These are phyloP conservation scores for Carassius auratus DNA, from an alignment of 2,113 vertebrate genomes.

Conservation along the genomic window DNA sequence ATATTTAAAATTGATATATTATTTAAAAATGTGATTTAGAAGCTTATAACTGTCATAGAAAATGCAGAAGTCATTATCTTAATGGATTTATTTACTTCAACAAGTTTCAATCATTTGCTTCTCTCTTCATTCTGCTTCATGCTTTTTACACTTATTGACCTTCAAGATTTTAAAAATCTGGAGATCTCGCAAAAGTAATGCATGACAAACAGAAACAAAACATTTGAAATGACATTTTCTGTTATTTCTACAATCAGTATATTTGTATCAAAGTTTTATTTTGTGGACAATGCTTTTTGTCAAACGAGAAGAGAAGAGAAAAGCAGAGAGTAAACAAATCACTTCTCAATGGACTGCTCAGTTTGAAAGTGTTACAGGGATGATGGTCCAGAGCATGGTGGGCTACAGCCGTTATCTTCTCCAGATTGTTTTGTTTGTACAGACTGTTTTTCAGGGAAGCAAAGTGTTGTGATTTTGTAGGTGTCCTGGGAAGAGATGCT, in stretches of 20 bases:
- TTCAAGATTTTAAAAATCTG: neutral
- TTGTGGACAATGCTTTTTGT: neutral
- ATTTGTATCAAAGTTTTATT: slow-evolving; percentile 16
- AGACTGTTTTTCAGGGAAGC: slow-evolving; percentile 46
- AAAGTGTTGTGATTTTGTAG: slow-evolving; percentile 56
- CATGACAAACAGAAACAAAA: slow-evolving; percentile 45
- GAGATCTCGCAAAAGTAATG: slow-evolving; percentile 43
- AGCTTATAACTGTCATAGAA: neutral
- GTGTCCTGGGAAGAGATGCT: slow-evolving; percentile 39
- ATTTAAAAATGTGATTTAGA: neutral
- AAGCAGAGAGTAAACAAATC: slow-evolving; percentile 24
- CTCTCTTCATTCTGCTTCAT: neutral
- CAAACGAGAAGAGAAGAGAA: neutral
- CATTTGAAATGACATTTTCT: neutral
- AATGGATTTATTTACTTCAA: slow-evolving; percentile 9
- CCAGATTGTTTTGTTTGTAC: slow-evolving; percentile 53
- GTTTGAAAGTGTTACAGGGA: slow-evolving; percentile 26
- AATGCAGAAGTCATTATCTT: neutral
- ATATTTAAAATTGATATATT: neutral
- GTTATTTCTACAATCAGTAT: neutral
- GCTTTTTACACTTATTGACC: slow-evolving; percentile 9
- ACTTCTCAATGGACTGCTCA: slow-evolving; percentile 1
- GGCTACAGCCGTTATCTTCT: slow-evolving; percentile 36
- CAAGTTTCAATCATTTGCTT: slow-evolving; percentile 1
- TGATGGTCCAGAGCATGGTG: slow-evolving; percentile 43